Conservation (phyloP, 2,888 invertebrate species). For the Lepidocyrtoides sp. region DNA sequence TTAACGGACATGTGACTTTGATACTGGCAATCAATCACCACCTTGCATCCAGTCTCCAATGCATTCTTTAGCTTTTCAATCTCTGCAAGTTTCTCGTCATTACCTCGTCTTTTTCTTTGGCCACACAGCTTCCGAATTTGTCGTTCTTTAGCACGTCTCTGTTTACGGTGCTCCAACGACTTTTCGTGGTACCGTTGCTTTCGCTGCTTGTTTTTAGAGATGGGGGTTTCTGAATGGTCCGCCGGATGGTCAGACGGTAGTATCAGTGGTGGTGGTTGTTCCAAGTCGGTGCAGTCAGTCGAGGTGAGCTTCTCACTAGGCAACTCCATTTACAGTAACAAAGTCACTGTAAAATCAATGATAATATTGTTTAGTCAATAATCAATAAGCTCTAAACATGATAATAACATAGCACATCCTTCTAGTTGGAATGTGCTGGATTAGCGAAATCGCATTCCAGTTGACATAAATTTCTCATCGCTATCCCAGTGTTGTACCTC, state of each 20-base stretch:
- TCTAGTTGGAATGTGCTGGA: neutral
- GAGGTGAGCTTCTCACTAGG: constrained; percentile 34
- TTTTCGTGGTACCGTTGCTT: constrained; percentile 80
- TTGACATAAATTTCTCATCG: too few relatives aligned
- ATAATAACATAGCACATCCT: too few relatives aligned
- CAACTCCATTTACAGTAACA: constrained; percentile 58
- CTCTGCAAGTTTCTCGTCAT: constrained; percentile 80
- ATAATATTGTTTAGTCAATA: constrained; percentile 24
- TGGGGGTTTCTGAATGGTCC: neutral
- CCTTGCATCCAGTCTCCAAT: constrained; percentile 71
- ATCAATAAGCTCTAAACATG: too few relatives aligned
- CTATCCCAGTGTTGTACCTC: too few relatives aligned
- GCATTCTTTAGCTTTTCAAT: constrained; percentile 70
- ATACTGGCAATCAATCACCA: constrained; percentile 84
- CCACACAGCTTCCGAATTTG: constrained; percentile 59
- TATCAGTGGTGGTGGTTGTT: neutral
- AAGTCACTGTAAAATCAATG: neutral
- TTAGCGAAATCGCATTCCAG: too few relatives aligned
- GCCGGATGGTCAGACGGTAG: neutral
- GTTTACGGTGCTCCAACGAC: constrained; percentile 65
- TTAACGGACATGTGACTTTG: constrained; percentile 83
- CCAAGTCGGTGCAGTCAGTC: neutral
- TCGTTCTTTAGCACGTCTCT: constrained; percentile 77
- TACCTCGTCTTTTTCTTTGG: constrained; percentile 70
- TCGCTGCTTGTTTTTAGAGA: constrained; percentile 83